Base-by-base conservation (phyloP, 2,888 invertebrate species). In the Cartodere bifasciata region DNA sequence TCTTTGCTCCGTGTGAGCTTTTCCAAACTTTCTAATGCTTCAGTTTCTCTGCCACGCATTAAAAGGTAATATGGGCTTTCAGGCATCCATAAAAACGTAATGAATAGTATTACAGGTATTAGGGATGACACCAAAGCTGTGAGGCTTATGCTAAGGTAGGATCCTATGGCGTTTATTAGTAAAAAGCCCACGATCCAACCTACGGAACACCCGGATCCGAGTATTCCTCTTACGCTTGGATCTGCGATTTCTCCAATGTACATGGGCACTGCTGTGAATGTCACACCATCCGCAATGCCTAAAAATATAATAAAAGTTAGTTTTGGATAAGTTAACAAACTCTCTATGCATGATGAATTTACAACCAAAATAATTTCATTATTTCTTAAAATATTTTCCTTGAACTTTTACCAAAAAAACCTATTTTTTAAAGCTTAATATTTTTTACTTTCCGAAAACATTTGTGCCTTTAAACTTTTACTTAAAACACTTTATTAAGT, bases 221-320 rank as follows among this genome's bases (percentile, higher is more conserved):
- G 63, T 30, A 71, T 63, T 23, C 74, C 75, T 15, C 75, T 53
- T 9, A 69, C 59, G 11, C 63, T 60, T 22, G 67, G 64, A 28
- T 70, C 65, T 0, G 72, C 63, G 20, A 71, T 69, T 52, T 75
- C 75, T 1, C 67, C 68, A n/a, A 74, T 58, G 47, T 74, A 75
- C 45, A 72, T 65, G 0, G 72, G 70, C 1, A 65, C 61, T 2
- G 64, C 63, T 5, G 57, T 57, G 39, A 55, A 58, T 2, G 47
- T 43, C 1, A 53, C 39, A 2, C 58, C 60, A 32, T 47, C 74
- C 1, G 74, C 72, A 7, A 76, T 52, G 0, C 77, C n/a, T n/a
- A n/a, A n/a, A n/a, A n/a, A n/a, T n/a, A n/a, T n/a, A n/a, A n/a
- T n/a, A n/a, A n/a, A n/a, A n/a, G n/a, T n/a, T n/a, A n/a, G n/a